These are phyloP conservation scores for Rosalia funebris DNA, from an alignment of 2,888 invertebrate species.

Conservation along the genomic window DNA sequence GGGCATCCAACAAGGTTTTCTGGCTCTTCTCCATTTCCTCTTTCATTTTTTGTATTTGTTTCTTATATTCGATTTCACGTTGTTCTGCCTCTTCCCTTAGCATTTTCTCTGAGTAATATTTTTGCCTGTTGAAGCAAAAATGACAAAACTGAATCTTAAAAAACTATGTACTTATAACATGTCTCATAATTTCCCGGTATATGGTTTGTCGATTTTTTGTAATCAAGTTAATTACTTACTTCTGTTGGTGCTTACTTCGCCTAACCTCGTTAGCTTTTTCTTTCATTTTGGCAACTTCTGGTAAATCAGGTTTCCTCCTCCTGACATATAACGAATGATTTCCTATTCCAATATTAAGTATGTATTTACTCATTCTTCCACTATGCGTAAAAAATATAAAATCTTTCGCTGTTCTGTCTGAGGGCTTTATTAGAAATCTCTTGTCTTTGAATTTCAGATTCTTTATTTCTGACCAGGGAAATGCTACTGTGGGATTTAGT, in stretches of 20 bases:
- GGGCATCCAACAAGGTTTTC: conserved; percentile 78
- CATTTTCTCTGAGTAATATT: conserved; percentile 88
- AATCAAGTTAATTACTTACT: no score
- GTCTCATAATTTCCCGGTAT: no score
- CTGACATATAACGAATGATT: conserved; percentile 99
- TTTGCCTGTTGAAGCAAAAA: no score
- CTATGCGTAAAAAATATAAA: conserved; percentile 98
- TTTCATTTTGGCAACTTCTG: conserved; percentile 99
- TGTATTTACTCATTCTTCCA: conserved; percentile 96
- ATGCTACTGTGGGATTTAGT: conserved; percentile 96
- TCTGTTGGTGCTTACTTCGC: conserved; percentile 71
- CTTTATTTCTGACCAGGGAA: conserved; percentile 99
- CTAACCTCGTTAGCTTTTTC: conserved; percentile 96
- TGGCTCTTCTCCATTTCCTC: conserved; percentile 91
- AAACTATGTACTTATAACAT: no score
- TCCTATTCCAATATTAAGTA: conserved; percentile 98
- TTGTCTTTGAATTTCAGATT: conserved; percentile 99
- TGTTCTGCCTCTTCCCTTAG: conserved; percentile 95
- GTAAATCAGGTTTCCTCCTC: conserved; percentile 96
- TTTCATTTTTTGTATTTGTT: conserved; percentile 86
- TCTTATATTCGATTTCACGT: conserved; percentile 94
- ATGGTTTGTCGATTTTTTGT: no score
- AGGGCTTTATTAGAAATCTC: conserved; percentile 98
- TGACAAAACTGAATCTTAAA: no score
- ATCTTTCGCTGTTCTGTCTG: conserved; percentile 98